Percentiles rank a stretch among this genome's conserved stretches.
These are phyloP conservation scores for Neogobius melanostomus DNA, from an alignment of 2,113 vertebrate genomes.

Conservation along the genomic window DNA sequence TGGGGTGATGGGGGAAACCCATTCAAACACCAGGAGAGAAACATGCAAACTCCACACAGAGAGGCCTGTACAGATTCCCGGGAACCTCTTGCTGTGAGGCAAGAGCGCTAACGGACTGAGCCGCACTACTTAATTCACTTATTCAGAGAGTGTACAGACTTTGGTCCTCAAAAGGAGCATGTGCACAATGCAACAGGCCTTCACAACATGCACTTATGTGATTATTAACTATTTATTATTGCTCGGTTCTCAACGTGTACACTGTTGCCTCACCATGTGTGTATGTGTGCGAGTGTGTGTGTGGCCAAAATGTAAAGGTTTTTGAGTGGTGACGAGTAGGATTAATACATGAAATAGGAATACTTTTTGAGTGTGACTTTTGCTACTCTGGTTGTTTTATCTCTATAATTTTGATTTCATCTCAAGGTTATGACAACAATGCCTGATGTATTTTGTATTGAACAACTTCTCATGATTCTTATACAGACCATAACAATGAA, in stretches of 20 bases:
- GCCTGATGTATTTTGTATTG: conserved; percentile 42
- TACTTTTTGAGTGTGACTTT: conserved; percentile 29
- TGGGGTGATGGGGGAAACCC: too few relatives aligned
- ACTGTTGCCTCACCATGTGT: conserved; percentile 18
- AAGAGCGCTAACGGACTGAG: too few relatives aligned
- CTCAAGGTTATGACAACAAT: conserved; percentile 36
- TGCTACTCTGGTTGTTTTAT: conserved; percentile 11
- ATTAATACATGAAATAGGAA: background rate
- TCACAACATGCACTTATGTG: conserved; percentile 3
- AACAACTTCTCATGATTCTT: conserved; percentile 53
- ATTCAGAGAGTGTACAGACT: conserved; percentile 15
- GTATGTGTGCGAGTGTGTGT: conserved; percentile 5
- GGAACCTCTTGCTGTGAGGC: too few relatives aligned
- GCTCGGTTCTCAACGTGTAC: background rate
- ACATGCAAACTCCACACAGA: too few relatives aligned
- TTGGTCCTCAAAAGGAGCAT: conserved; percentile 32
- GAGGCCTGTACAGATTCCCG: too few relatives aligned
- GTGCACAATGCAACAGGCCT: conserved; percentile 11
- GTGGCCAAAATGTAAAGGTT: conserved; percentile 30
- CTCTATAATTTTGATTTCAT: conserved; percentile 18
- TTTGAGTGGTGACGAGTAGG: background rate
- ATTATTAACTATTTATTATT: background rate
- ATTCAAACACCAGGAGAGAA: too few relatives aligned
- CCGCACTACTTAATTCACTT: too few relatives aligned
- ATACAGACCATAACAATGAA: conserved; percentile 62